Percentiles rank a stretch among this genome's conserved stretches.
phyloP scores from a whole-genome alignment of 2,888 invertebrate species.

The Biston stratarius region DNA sequence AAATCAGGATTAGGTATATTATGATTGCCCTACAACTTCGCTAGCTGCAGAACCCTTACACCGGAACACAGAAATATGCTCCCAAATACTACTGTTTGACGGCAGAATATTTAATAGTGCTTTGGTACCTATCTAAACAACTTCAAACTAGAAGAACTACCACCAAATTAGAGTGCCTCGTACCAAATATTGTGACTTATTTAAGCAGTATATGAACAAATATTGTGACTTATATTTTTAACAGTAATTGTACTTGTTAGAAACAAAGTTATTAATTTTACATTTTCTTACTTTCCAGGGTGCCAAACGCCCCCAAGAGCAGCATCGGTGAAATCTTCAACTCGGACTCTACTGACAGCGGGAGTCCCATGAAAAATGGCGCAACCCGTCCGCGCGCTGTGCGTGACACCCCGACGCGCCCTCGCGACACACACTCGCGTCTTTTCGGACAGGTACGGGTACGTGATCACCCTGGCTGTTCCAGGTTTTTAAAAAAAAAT shows the following conservation, averaged over 20 bases:
- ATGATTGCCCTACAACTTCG: no score
- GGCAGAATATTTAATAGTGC: no score
- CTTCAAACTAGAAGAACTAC: no score
- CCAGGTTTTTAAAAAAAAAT: constrained; percentile 5
- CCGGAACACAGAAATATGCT: no score
- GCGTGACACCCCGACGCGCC: constrained; percentile 87
- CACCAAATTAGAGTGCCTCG: no score
- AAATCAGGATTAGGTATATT: no score
- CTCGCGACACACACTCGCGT: constrained; percentile 87
- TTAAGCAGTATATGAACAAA: no score
- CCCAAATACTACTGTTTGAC: no score
- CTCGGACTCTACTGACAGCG: constrained; percentile 69
- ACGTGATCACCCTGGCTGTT: constrained; percentile 25
- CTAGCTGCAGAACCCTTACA: no score
- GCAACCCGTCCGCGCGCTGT: constrained; percentile 72
- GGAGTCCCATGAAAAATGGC: constrained; percentile 76
- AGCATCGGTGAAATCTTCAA: constrained; percentile 87
- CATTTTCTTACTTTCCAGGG: constrained; percentile 72
- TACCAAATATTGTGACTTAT: no score
- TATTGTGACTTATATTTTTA: no score
- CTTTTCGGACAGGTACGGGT: constrained; percentile 83
- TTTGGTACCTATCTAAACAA: no score
- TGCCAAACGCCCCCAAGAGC: constrained; percentile 88
- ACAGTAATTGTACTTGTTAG: neutral
- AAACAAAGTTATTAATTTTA: neutral